A percentile compares a stretch with the other conserved stretches of the same genome.
Conservation (phyloP, 2,888 invertebrate species). For the Cybosia mesomella region DNA sequence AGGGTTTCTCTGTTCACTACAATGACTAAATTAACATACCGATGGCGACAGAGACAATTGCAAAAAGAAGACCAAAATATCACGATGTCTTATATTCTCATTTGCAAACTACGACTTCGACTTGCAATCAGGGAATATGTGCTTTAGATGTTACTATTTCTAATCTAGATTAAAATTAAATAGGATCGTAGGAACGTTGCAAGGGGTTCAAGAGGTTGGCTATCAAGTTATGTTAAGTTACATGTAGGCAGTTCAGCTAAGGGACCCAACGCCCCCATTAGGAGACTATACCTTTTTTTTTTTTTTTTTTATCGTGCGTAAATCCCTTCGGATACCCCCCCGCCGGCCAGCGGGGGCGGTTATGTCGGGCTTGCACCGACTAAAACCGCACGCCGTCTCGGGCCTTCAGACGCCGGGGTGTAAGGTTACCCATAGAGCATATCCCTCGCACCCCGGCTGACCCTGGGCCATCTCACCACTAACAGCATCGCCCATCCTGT, state of each 20-base stretch:
- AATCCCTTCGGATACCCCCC: too few relatives aligned
- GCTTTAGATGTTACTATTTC: neutral
- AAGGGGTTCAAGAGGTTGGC: neutral
- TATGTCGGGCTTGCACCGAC: too few relatives aligned
- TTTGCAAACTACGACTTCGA: neutral
- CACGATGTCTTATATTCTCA: neutral
- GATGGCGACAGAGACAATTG: neutral
- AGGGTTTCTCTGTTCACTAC: neutral
- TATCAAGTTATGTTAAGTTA: neutral
- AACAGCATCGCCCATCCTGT: too few relatives aligned
- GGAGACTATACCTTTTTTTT: too few relatives aligned
- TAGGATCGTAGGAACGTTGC: neutral
- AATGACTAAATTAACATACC: neutral
- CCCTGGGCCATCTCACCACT: too few relatives aligned
- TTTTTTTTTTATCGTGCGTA: too few relatives aligned
- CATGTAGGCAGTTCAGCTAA: neutral
- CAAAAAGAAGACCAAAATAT: conserved; percentile 1
- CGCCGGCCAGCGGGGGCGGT: too few relatives aligned
- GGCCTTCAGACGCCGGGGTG: too few relatives aligned
- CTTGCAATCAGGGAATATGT: neutral
- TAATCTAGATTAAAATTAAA: conserved; percentile 1
- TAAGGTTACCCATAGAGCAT: too few relatives aligned
- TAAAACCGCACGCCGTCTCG: too few relatives aligned
- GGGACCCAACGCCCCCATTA: too few relatives aligned
- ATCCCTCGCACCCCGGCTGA: too few relatives aligned